phyloP scores from a whole-genome alignment of 2,113 vertebrate species.

The Pseudolaguvia tuberculata region DNA sequence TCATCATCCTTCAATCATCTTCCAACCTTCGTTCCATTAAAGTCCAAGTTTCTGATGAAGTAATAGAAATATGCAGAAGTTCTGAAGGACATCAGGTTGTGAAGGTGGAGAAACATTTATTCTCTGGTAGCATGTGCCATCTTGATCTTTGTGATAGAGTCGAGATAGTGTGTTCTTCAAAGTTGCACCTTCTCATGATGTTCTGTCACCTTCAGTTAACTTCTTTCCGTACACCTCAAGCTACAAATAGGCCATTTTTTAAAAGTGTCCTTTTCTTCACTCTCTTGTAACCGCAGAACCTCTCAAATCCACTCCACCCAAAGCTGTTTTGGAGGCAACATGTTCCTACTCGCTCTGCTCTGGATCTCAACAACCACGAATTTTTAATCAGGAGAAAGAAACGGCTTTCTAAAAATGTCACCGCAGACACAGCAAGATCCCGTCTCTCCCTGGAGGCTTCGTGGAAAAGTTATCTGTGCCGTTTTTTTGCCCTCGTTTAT shows the following conservation, averaged over 20 bases:
- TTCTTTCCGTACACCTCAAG: constrained; percentile 24
- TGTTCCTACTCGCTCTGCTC: constrained; percentile 5
- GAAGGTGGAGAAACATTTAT: constrained; percentile 40
- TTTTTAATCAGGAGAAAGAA: constrained; percentile 28
- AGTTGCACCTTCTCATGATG: constrained; percentile 12
- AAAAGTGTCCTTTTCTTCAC: constrained; percentile 50
- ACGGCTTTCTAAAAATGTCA: constrained; percentile 41
- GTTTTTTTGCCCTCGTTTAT: constrained; percentile 31
- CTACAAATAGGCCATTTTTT: constrained; percentile 37
- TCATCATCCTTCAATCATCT: too few species aligned
- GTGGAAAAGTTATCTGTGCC: constrained; percentile 42
- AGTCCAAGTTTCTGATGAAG: background rate
- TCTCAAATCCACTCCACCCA: background rate
- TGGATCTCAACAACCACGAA: constrained; percentile 9
- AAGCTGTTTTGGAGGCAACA: background rate
- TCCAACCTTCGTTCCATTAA: background rate
- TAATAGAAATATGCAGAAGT: constrained; percentile 21
- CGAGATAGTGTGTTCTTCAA: constrained; percentile 25
- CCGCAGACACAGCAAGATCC: background rate
- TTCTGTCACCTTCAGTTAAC: constrained; percentile 15
- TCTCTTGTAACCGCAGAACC: background rate
- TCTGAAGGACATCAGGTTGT: constrained; percentile 17
- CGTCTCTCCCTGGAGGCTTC: constrained; percentile 18
- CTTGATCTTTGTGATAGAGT: constrained; percentile 29
- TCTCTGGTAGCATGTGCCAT: constrained; percentile 32